Percentiles rank a stretch among this genome's conserved stretches.
These are phyloP conservation scores for Popillia japonica DNA, from an alignment of 1,140 invertebrate genomes.

Conservation along the genomic window DNA sequence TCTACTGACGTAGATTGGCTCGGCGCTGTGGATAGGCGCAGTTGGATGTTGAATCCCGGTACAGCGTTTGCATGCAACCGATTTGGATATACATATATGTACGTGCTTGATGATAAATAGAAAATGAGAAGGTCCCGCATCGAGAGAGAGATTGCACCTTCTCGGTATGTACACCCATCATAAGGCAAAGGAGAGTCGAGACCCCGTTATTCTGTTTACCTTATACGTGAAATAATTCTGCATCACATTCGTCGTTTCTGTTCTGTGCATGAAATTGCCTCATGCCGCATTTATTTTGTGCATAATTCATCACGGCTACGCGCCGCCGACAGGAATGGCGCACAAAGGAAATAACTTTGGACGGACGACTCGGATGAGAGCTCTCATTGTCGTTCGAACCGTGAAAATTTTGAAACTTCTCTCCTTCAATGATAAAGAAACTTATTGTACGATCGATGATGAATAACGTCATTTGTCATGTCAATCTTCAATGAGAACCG, in stretches of 20 bases:
- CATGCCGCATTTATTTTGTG: slow-evolving; percentile 34
- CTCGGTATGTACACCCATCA: background rate
- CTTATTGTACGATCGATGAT: slow-evolving; percentile 10
- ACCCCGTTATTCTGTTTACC: slow-evolving; percentile 22
- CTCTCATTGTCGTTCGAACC: slow-evolving; percentile 28
- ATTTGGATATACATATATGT: slow-evolving; percentile 6
- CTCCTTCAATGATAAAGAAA: slow-evolving; percentile 14
- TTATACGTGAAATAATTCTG: slow-evolving; percentile 18
- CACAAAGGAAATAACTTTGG: slow-evolving; percentile 14
- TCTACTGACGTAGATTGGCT: background rate
- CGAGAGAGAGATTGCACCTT: slow-evolving; percentile 20
- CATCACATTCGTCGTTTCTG: slow-evolving; percentile 18
- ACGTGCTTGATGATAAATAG: slow-evolving; percentile 22
- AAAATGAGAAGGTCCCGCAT: slow-evolving; percentile 17
- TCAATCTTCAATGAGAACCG: background rate
- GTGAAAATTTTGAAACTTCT: slow-evolving; percentile 33
- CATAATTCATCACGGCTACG: slow-evolving; percentile 19
- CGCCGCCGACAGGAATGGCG: background rate
- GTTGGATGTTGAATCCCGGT: background rate
- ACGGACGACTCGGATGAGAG: slow-evolving; percentile 17
- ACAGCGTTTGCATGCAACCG: slow-evolving; percentile 1
- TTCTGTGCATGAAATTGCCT: slow-evolving; percentile 30
- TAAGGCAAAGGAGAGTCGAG: background rate
- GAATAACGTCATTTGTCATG: slow-evolving; percentile 32
- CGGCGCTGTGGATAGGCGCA: slow-evolving; percentile 1